These are phyloP conservation scores for Rhincodon typus DNA, from an alignment of 2,797 vertebrate genomes.

Conservation along the genomic window DNA sequence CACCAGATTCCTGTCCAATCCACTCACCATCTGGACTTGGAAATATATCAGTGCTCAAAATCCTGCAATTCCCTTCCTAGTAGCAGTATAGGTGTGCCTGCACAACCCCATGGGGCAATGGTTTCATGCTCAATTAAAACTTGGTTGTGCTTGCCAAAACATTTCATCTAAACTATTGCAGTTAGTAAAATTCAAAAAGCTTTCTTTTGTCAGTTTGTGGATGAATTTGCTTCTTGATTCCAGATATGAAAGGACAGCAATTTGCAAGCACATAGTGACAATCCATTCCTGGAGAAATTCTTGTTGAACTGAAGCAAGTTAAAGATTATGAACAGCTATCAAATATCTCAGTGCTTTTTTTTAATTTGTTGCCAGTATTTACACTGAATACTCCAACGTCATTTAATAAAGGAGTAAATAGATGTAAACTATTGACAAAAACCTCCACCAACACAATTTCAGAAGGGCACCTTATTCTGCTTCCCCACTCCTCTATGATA, in stretches of 20 bases:
- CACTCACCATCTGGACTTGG: too few relatives aligned
- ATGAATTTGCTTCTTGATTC: neutral
- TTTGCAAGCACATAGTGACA: neutral
- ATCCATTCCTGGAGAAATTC: neutral
- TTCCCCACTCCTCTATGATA: neutral
- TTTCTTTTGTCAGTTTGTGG: neutral
- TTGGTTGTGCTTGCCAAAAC: neutral
- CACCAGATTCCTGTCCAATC: too few relatives aligned
- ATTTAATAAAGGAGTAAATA: neutral
- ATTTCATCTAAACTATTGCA: neutral
- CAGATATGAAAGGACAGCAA: neutral
- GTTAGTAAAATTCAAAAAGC: neutral
- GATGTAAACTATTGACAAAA: neutral
- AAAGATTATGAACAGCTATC: neutral
- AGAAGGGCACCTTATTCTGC: neutral
- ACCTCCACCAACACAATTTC: neutral
- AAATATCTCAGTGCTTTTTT: neutral
- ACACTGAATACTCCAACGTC: neutral
- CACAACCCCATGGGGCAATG: neutral
- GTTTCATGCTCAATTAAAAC: neutral
- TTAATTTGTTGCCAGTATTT: neutral
- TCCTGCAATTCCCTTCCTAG: too few relatives aligned
- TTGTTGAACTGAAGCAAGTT: neutral
- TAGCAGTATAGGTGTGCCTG: too few relatives aligned
- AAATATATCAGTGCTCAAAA: too few relatives aligned